phyloP scores from a whole-genome alignment of 2,888 invertebrate genomes.

The Diabrotica balteata region DNA sequence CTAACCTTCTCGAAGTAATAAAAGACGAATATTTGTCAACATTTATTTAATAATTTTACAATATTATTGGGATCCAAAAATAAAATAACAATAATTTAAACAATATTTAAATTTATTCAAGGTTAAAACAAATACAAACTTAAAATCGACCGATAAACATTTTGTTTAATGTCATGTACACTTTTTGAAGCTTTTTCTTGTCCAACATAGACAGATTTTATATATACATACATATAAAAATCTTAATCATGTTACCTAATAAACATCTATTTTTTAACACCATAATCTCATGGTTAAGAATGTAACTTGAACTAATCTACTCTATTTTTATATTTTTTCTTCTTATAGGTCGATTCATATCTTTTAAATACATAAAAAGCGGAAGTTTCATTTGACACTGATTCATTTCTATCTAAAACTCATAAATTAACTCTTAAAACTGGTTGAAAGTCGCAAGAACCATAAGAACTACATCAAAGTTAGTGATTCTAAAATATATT shows the following conservation, averaged over 20 bases:
- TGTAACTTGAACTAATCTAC: conserved; percentile 36
- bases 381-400: conserved; percentile 30
- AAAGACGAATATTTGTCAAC: conserved; percentile 1
- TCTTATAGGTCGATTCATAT: conserved; percentile 27
- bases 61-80: conserved; percentile 5
- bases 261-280: conserved; percentile 33
- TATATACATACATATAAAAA: conserved; percentile 41
- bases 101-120: conserved; percentile 38
- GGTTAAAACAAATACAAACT: conserved; percentile 35
- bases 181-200: conserved; percentile 26
- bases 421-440: conserved; percentile 16
- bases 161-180: conserved; percentile 24
- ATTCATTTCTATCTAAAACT: conserved; percentile 30
- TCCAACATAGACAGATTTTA: conserved; percentile 24
- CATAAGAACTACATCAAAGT: neutral
- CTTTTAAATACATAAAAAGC: conserved; percentile 34
- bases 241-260: conserved; percentile 35
- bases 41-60: conserved; percentile 12
- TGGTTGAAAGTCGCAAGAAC: neutral
- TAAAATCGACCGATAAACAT: conserved; percentile 17
- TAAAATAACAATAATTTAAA: conserved; percentile 23
- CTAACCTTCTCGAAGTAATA: neutral
- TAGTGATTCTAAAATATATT: too few relatives aligned
- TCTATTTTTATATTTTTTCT: conserved; percentile 30
- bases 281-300: conserved; percentile 33